A percentile compares a stretch with the other conserved stretches of the same genome.
phyloP scores from a whole-genome alignment of 2,113 vertebrate genomes.

The Upupa epops region DNA sequence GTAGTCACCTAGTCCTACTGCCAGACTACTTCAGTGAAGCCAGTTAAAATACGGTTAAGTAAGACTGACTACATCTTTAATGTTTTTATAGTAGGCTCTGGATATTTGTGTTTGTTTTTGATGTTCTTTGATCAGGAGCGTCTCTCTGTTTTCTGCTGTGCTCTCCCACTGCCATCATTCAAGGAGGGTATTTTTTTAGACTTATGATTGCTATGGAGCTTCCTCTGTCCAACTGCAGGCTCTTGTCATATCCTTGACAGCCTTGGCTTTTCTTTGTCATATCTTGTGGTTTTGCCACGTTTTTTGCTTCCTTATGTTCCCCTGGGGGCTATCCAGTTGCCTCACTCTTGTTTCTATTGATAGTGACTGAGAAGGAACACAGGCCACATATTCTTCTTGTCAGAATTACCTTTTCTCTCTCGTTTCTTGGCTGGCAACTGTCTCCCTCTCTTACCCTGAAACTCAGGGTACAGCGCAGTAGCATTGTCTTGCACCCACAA shows the following conservation, averaged over 20 bases:
- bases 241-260: neutral
- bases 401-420: neutral
- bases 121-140: neutral
- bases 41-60: neutral
- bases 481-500: rapidly evolving
- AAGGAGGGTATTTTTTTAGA: neutral
- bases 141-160: neutral
- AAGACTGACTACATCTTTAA: neutral
- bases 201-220: neutral
- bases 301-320: neutral
- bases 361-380: neutral
- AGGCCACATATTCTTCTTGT: neutral
- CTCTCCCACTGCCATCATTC: neutral
- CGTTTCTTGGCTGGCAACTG: neutral
- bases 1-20: neutral
- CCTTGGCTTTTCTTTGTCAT: neutral
- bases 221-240: neutral
- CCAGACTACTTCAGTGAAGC: neutral
- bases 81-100: neutral
- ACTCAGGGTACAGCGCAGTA: rapidly evolving
- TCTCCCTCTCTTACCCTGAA: neutral
- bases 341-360: neutral
- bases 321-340: neutral
- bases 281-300: neutral
- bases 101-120: neutral